Conservation (phyloP, 2,113 vertebrate species). For the Xiphophorus hellerii region DNA sequence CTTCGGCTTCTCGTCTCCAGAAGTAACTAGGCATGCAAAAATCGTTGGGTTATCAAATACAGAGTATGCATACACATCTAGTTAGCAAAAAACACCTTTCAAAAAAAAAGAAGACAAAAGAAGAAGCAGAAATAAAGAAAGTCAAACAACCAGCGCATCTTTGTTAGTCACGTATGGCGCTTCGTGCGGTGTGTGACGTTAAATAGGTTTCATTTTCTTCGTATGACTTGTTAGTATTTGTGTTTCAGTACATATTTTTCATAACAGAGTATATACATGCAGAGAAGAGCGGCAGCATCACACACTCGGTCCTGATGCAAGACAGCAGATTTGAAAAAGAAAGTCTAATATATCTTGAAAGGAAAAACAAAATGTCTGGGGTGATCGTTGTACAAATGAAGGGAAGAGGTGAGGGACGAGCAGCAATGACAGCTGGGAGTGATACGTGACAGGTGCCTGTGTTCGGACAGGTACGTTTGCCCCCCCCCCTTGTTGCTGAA, state of each 20-base stretch:
- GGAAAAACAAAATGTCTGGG: constrained; percentile 18
- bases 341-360: neutral
- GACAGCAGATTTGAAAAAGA: constrained; percentile 57
- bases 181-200: constrained; percentile 68
- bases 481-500: constrained; percentile 55
- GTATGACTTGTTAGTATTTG: constrained; percentile 67
- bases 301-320: constrained; percentile 63
- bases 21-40: constrained; percentile 79
- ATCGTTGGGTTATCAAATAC: constrained; percentile 79
- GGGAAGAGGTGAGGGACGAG: constrained; percentile 43
- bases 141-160: constrained; percentile 59
- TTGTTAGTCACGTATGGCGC: constrained; percentile 71
- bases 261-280: constrained; percentile 76
- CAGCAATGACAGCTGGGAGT: constrained; percentile 64
- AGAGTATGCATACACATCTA: constrained; percentile 78
- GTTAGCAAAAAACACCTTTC: constrained; percentile 69
- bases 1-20: constrained; percentile 65
- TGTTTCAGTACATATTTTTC: constrained; percentile 61
- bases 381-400: constrained; percentile 23
- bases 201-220: constrained; percentile 62
- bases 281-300: constrained; percentile 66
- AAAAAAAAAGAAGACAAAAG: constrained; percentile 42
- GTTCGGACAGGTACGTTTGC: constrained; percentile 52
- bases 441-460: constrained; percentile 68
- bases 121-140: constrained; percentile 13